These are phyloP conservation scores for Agapetus fuscipes DNA, from an alignment of 2,888 invertebrate genomes.

Conservation along the genomic window DNA sequence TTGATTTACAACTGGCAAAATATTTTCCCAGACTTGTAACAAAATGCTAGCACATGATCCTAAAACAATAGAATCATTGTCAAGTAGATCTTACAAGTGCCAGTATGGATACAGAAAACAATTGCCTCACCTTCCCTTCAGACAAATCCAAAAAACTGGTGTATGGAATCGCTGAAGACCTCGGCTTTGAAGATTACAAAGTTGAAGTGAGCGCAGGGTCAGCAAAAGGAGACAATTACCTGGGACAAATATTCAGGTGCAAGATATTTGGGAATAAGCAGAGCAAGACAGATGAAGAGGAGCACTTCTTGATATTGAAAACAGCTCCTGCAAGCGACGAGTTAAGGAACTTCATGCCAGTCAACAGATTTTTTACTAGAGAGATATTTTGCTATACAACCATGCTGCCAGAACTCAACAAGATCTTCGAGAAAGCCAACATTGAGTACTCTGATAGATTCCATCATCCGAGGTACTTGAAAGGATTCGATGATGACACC, in stretches of 20 bases:
- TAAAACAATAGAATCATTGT: too few species aligned
- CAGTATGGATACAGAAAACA: too few species aligned
- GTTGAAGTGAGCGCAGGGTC: too few species aligned
- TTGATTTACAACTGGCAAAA: too few species aligned
- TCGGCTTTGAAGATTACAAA: too few species aligned
- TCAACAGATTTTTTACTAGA: conserved; percentile 1
- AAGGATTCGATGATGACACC: background rate
- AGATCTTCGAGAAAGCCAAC: conserved; percentile 3
- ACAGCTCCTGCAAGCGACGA: background rate
- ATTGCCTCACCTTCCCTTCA: too few species aligned
- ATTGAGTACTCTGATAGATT: conserved; percentile 1
- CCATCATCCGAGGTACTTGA: conserved; percentile 6
- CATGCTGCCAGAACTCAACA: conserved; percentile 6
- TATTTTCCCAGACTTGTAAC: too few species aligned
- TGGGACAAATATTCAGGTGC: conserved; percentile 1
- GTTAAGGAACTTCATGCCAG: conserved; percentile 2
- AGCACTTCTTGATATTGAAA: conserved; percentile 3
- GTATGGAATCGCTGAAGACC: too few species aligned
- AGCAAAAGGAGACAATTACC: conserved; percentile 6
- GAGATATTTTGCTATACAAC: conserved; percentile 9
- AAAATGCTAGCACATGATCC: too few species aligned
- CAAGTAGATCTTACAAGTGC: too few species aligned
- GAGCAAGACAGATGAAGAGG: background rate
- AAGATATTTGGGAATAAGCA: background rate
- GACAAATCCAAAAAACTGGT: too few species aligned